Evolutionary conservation across 1,140 invertebrate species (phyloP), one percentile per base, ranked within the genome.

Genomic region (Drosophila yakuba): DNA sequence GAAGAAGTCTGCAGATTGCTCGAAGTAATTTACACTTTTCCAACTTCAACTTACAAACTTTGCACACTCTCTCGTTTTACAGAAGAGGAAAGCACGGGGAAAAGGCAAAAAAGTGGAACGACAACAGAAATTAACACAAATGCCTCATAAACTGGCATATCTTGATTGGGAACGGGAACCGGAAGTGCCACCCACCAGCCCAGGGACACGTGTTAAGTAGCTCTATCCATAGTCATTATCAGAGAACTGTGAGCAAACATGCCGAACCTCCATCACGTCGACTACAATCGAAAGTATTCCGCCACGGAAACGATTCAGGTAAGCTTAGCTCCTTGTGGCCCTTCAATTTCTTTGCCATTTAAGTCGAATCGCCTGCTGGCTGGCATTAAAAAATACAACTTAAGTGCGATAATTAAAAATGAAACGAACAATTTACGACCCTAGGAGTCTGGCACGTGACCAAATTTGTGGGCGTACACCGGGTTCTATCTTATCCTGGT

Each of bases 251-350:
- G 39, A 89, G 84, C 71, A 91, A 91, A 85, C 55, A 92, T 92
- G 91, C 91, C 91, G 77, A 91, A 92, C 78, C 82, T 89, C 62
- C 86, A 91, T 78, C 88, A 91, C 80, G 88, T 91, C 41, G 91
- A 92, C 75, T 92, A 92, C 63, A 92, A 92, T 80, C 91, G 91
- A 74, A 92, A 92, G 77, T 92, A 92, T 80, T 91, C 91, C 78
- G 91, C 91, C 56, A 92, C 90, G 86, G 91, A 92, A 92, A 92
- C 91, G 69, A 92, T 92, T 81, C 91, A 92, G 91, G 91, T 92
- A 80, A 92, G 90, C 11, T 43, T 47, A 38, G 0, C 38, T 14
- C 35, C 36, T 43, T 48, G 28, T 41, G 39, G 11, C 38, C 28
- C 50, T 10, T 11, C 17, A 32, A 57, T 58, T 57, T 41, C 11